Conservation (phyloP, 2,797 vertebrate genomes). For the Heliangelus exortis region DNA sequence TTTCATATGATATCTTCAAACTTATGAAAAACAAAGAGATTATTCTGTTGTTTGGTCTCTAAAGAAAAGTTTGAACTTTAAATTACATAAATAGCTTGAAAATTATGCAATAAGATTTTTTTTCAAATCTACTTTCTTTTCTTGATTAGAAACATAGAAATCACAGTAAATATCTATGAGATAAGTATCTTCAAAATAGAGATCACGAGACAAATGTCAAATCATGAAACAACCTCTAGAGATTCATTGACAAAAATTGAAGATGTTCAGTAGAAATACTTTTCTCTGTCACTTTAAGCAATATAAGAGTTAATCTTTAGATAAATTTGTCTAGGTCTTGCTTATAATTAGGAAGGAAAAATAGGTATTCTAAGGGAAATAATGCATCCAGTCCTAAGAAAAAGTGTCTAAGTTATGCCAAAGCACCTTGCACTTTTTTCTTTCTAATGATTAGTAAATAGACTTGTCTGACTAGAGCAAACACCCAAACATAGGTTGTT, state of each 20-base stretch:
- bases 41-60: background rate
- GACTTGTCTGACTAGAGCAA: background rate
- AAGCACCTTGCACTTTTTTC: background rate
- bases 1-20: background rate
- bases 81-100: background rate
- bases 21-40: background rate
- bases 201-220: background rate
- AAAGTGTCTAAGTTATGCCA: background rate
- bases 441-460: background rate
- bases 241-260: background rate
- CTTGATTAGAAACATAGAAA: background rate
- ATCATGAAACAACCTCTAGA: background rate
- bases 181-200: background rate
- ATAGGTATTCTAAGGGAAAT: background rate
- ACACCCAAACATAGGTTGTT: background rate
- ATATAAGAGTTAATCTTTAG: background rate
- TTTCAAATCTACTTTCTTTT: accelerated
- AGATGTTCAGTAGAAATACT: background rate
- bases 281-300: background rate
- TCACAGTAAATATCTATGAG: background rate
- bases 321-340: background rate
- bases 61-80: background rate
- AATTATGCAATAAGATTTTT: background rate
- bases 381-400: background rate
- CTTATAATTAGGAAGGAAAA: background rate